Percentiles rank a stretch among this genome's conserved stretches.
Evolutionary conservation across 2,113 vertebrate species (phyloP).

Genomic region (Hippoglossus stenolepis): DNA sequence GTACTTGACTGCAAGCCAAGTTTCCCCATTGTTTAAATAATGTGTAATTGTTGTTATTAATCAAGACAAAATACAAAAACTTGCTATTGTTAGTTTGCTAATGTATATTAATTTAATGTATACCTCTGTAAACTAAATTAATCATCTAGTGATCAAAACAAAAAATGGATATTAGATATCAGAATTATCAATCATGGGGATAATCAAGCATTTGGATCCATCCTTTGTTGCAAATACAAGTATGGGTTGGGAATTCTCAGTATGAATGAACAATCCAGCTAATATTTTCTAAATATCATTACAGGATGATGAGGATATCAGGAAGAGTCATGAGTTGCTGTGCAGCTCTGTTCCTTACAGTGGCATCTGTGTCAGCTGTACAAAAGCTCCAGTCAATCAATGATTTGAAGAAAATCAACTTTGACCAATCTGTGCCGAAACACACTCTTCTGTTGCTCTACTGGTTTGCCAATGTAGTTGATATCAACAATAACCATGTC

Average conservation of each 20-base stretch:
- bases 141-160: no score
- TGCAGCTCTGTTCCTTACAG: conserved; percentile 24
- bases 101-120: no score
- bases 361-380: conserved; percentile 37
- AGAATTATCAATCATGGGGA: not conserved
- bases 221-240: not conserved
- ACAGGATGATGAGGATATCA: conserved; percentile 43
- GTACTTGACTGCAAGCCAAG: no score
- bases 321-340: conserved; percentile 12
- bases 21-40: not conserved
- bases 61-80: not conserved
- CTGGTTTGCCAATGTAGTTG: conserved; percentile 69
- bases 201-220: not conserved
- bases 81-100: not conserved
- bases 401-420: conserved; percentile 57
- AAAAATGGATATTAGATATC: no score
- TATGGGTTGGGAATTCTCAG: not conserved
- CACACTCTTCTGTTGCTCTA: conserved; percentile 70
- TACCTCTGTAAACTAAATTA: no score
- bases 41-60: not conserved
- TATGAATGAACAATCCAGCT: not conserved
- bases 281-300: not conserved
- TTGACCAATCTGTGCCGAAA: conserved; percentile 44
- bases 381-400: conserved; percentile 45
- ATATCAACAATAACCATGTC: conserved; percentile 40